Conservation (phyloP, 2,797 vertebrate genomes). For the Myotis findleyi region DNA sequence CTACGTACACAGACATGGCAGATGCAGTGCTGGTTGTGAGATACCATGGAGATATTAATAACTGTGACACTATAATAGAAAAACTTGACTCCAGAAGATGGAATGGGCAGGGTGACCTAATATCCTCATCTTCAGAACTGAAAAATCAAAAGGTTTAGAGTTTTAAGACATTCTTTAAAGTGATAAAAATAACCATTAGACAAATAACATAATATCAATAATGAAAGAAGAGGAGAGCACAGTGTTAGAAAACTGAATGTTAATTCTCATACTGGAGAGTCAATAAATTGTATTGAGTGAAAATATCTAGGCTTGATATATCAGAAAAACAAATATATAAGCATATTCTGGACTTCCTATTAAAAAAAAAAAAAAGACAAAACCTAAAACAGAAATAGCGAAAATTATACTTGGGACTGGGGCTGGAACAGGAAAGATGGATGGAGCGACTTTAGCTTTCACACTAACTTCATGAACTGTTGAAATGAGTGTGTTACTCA, state of each 20-base stretch:
- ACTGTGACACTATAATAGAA: neutral
- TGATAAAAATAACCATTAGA: neutral
- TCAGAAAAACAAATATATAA: neutral
- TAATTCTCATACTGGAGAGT: neutral
- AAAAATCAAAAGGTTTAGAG: neutral
- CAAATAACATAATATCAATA: neutral
- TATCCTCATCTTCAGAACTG: neutral
- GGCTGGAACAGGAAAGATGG: neutral
- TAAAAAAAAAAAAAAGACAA: neutral
- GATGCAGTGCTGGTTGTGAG: neutral
- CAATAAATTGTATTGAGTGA: neutral
- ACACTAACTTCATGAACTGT: neutral
- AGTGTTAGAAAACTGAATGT: neutral
- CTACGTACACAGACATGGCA: neutral
- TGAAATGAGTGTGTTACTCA: neutral
- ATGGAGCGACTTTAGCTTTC: neutral
- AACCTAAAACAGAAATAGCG: neutral
- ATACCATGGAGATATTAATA: neutral
- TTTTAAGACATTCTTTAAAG: neutral
- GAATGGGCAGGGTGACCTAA: neutral
- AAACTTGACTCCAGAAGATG: neutral
- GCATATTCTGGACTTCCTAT: neutral
- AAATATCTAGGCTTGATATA: neutral
- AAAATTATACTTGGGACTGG: neutral
- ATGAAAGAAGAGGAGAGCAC: neutral